Evolutionary conservation across 2,113 vertebrate genomes (phyloP), one percentile per base, ranked within the genome.

Genomic region (Callipepla squamata): DNA sequence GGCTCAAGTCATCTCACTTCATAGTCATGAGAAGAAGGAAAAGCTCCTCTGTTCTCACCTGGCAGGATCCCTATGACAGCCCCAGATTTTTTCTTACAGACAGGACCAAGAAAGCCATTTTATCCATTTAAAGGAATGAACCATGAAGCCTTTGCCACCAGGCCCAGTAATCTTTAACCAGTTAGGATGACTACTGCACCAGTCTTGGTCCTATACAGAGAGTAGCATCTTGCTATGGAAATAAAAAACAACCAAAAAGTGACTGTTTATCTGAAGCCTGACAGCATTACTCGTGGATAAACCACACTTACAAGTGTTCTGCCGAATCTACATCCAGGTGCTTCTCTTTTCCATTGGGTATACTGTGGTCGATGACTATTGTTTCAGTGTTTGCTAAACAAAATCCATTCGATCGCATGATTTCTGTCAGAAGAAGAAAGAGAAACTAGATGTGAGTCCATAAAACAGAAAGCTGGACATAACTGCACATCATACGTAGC

Each of bases 341-440:
- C 69, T 98, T 98, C 86, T 99, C 98, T 86, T 98, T 99, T 36
- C 98, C 98, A 4, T 98, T 98, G 0, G 98, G 98, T 92, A 98
- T 90, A 86, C 96, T 98, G 95, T 98, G 98, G 96, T 99, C 99
- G 73, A 99, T 99, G 11, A 99, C 98, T 32, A 99, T 99, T 2
- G 99, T 99, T 96, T 99, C 99, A 4, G 99, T 99, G 85, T 99
- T 99, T 58, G 99, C 99, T 96, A 99, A 97, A 97, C 99, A 99
- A 95, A 99, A 99, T 45, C 99, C 99, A 68, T 99, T 99, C 17
- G 99, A 99, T 70, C 98, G 95, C 99, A 99, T 99, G 97, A 99
- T 99, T 98, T 99, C 99, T 99, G 95, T 80, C 36, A 75, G 32
- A 76, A 89, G 72, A 96, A 90, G 47, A 79, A 88, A 82, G 30